Base-by-base conservation (phyloP, 2,113 vertebrate genomes). In the Microcebus griseorufus region DNA sequence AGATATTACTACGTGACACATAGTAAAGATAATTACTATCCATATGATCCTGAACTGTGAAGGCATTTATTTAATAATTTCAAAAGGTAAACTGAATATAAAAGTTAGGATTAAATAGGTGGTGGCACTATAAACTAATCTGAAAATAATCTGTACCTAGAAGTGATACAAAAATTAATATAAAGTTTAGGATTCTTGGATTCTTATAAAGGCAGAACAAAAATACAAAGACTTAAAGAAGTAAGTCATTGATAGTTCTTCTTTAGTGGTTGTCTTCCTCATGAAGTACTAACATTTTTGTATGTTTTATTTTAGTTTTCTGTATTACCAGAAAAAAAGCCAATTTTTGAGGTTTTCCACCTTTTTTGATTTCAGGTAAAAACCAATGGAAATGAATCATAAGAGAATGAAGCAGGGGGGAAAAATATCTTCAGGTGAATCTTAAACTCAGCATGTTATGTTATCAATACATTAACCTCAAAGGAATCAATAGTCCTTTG, bases 401-500 rank as follows among this genome's bases (percentile, higher is more conserved):
- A 94, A 89, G 73, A 69, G n/a, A 96, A 93, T 86, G 14, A 95
- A 97, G 42, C 23, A 22, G 7, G 3, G 23, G 17, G 17, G 42
- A 70, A 82, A 81, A 83, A 73, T 82, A 3, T 65, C 85, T 70
- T 55, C n/a, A 85, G 64, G 86, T 60, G 88, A 94, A 91, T 96
- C 79, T 96, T 93, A 42, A 95, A 79, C 69, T 97, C 83, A 51
- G 22, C 23, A 95, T 97, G 58, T 85, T 94, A 64, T 87, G 69
- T 72, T 96, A 72, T 53, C 96, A 92, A 70, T 91, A 34, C 67
- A 70, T 83, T 95, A 95, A 85, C 32, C 90, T 93, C 90, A 92
- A 93, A 95, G 48, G 73, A 96, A 94, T 89, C 90, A 70, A 75
- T 92, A 96, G 60, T 92, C 62, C 39, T 92, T 92, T 87, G 75